Base-by-base conservation (phyloP, 2,797 vertebrate species). In the Nannoperca obscura region DNA sequence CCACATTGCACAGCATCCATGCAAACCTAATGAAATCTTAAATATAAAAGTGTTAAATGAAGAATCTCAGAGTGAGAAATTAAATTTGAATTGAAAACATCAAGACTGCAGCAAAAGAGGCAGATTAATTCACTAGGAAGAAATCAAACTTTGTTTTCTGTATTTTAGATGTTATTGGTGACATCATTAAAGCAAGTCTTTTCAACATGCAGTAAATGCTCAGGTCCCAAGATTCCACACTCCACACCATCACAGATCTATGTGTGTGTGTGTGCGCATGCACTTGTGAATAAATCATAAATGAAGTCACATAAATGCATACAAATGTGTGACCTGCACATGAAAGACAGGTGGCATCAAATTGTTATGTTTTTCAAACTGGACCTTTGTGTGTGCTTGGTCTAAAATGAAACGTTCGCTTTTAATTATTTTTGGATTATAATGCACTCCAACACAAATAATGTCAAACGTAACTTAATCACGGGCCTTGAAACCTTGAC, bases 21-120 rank as follows among this genome's bases (percentile, higher is more conserved):
- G 40, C 46, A 61, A 42, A 27, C 30, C 6, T 27, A 58, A 73
- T 65, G 22, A 69, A 61, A 69, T 44, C 8, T 24, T 38, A 50
- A 46, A 49, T 22, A 17, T 20, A 6, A 38, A 83, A 68, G 71
- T 77, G 67, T 64, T 59, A 10, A n/a, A 44, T 46, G 64, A 60
- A 10, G n/a, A 24, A 57, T 57, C 24, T 53, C 27, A 53, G n/a
- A 32, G 54, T 32, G 47, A 81, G 42, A 58, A 55, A 54, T 13
- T 42, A 50, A 42, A 76, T 1, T 27, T 27, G 24, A 13, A 53
- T 34, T 61, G 52, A 49, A 58, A 60, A 60, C 22, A 54, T 62
- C 42, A 12, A 2, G 53, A 30, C 40, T 64, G 53, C 75, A 42
- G 49, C 22, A 34, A 52, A 69, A 59, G 65, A 52, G 24, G 52